Conservation (phyloP, 2,888 invertebrate species). For the Sarcophaga rosellei region DNA sequence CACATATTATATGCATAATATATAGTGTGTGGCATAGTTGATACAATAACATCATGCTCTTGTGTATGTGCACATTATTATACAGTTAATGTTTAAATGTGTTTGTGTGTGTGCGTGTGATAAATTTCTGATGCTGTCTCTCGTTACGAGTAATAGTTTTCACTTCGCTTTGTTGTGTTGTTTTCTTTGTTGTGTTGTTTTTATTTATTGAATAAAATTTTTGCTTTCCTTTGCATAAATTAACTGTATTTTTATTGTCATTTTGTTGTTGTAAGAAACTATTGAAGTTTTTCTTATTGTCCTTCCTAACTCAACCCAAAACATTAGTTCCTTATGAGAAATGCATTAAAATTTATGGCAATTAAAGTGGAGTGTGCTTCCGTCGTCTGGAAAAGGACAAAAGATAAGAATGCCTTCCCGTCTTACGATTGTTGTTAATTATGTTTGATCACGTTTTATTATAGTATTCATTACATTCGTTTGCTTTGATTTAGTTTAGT, state of each 20-base stretch:
- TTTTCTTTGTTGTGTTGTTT: neutral
- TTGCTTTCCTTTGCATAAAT: slow-evolving; percentile 72
- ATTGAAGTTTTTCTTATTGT: slow-evolving; percentile 26
- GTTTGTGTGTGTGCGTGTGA: neutral
- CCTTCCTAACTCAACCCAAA: neutral
- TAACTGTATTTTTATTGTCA: slow-evolving; percentile 74
- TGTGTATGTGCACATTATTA: no score
- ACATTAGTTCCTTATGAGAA: neutral
- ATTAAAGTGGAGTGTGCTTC: neutral
- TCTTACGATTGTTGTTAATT: slow-evolving; percentile 1
- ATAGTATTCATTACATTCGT: neutral
- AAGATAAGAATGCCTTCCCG: neutral
- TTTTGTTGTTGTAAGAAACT: slow-evolving; percentile 70
- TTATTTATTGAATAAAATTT: slow-evolving; percentile 71
- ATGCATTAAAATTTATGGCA: neutral
- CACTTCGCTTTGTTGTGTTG: neutral
- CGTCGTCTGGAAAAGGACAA: no score
- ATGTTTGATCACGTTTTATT: slow-evolving; percentile 30
- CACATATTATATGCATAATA: neutral
- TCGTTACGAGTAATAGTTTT: slow-evolving; percentile 13
- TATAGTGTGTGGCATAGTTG: no score
- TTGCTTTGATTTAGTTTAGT: no score
- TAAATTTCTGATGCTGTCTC: slow-evolving; percentile 18
- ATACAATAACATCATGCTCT: no score
- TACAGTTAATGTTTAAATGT: neutral